Base-by-base conservation (phyloP, 2,888 invertebrate genomes). In the Rhogogaster chlorosoma region DNA sequence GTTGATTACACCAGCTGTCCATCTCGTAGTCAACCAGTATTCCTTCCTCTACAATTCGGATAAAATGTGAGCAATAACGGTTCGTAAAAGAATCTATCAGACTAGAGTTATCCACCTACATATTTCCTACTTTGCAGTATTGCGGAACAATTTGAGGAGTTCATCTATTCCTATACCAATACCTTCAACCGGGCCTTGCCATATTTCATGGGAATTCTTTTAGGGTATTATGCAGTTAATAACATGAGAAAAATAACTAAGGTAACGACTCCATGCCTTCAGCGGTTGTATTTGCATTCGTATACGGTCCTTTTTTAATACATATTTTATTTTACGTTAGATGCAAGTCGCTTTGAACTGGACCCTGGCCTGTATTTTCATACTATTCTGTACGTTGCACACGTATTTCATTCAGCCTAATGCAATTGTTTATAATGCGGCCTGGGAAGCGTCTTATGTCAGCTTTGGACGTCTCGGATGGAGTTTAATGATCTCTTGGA, bases 401-500 rank as follows among this genome's bases (percentile, higher is more conserved):
- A 53, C 57, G 15, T n/a, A 29, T 49, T n/a, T 36, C 32, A 36
- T 88, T 2, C 87, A 91, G 22, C 78, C 78, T 57, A 57, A 36
- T 26, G 49, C 57, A 73, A 93, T 93, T 85, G 87, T 88, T 0
- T 94, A 93, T 87, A 90, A 93, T 85, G 87, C 87, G 75, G 85
- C 90, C 82, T 92, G 91, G 87, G 92, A 93, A 71, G 90, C 92
- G n/a, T 85, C 93, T 70, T 95, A 94, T 88, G 90, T 94, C 64
- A 91, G 94, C 4, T 88, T 94, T 53, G 91, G 93, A 73, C 90
- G 94, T 85, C 93, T 94, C 15, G 91, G 93, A 15, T 95, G 95
- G 95, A 92, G 93, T 1, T 78, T 93, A 6, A 93, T 93, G 2
- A 87, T 95, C 12, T 91, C 91, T 53, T 95, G 95, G 95, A 92